phyloP scores from a whole-genome alignment of 2,113 vertebrate species.

The Nettapus auritus region DNA sequence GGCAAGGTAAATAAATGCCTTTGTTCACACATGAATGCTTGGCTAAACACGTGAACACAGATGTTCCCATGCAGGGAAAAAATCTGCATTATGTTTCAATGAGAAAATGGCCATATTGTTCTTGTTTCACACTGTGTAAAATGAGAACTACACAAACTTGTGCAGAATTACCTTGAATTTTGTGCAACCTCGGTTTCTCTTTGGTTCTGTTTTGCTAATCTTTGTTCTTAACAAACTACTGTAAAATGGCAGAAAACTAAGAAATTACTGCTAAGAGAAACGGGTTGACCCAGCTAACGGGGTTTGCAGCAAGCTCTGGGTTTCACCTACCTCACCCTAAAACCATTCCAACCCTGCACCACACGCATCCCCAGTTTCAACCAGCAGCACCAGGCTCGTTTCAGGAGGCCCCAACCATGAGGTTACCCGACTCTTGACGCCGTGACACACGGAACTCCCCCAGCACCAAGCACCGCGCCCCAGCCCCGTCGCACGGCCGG shows the following conservation, averaged over 20 bases:
- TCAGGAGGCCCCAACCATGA: rapidly evolving
- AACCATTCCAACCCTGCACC: not conserved
- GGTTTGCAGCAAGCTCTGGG: not conserved
- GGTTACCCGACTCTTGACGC: rapidly evolving
- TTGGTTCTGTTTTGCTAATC: not conserved
- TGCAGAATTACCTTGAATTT: not conserved
- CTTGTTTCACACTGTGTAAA: not conserved
- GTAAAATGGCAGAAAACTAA: not conserved
- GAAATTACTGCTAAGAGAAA: not conserved
- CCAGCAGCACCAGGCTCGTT: not conserved
- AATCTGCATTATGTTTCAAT: not conserved
- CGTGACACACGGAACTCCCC: rapidly evolving
- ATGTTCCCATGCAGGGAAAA: not conserved
- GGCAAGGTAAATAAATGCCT: not conserved
- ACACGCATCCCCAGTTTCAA: rapidly evolving
- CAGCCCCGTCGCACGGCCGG: no score
- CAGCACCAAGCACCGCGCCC: no score
- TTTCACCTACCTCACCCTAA: not conserved
- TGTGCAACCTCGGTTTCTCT: not conserved
- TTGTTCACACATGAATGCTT: not conserved
- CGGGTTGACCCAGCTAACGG: not conserved
- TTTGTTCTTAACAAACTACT: not conserved
- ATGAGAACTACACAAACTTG: not conserved
- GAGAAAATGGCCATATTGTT: not conserved
- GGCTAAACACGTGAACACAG: not conserved